Conservation (phyloP, 2,113 vertebrate species). For the Bos indicus region DNA sequence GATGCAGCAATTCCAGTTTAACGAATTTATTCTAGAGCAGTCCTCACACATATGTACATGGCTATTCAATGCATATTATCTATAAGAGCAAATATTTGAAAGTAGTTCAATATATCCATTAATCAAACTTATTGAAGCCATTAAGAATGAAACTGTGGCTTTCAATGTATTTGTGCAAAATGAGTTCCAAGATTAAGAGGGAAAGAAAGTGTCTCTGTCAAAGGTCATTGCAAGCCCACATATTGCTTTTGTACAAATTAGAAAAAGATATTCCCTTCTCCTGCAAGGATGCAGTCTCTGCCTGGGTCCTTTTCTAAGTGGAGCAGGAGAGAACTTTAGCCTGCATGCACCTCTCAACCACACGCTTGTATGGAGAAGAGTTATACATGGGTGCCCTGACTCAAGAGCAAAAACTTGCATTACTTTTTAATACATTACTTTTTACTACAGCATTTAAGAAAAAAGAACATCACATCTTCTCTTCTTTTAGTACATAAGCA, state of each 20-base stretch:
- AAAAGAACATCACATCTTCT: background rate
- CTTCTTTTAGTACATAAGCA: background rate
- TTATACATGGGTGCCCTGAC: background rate
- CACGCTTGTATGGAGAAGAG: background rate
- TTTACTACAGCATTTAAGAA: background rate
- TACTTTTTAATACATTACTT: background rate
- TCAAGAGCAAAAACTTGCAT: background rate
- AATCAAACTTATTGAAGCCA: background rate
- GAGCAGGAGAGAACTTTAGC: background rate
- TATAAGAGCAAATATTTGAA: background rate
- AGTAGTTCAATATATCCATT: background rate
- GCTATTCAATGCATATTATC: background rate
- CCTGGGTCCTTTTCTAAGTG: background rate
- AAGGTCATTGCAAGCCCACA: background rate
- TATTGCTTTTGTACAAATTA: background rate
- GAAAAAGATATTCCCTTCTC: background rate
- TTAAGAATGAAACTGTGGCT: background rate
- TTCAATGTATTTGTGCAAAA: background rate
- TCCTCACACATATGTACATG: background rate
- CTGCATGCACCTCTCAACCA: accelerated
- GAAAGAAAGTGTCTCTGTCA: background rate
- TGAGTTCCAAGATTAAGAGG: background rate
- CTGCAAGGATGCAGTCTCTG: background rate
- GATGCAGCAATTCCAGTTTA: background rate
- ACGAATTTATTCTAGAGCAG: background rate